Evolutionary conservation across 2,113 vertebrate genomes (phyloP).

Genomic region (Andinoacara biseriatus): DNA sequence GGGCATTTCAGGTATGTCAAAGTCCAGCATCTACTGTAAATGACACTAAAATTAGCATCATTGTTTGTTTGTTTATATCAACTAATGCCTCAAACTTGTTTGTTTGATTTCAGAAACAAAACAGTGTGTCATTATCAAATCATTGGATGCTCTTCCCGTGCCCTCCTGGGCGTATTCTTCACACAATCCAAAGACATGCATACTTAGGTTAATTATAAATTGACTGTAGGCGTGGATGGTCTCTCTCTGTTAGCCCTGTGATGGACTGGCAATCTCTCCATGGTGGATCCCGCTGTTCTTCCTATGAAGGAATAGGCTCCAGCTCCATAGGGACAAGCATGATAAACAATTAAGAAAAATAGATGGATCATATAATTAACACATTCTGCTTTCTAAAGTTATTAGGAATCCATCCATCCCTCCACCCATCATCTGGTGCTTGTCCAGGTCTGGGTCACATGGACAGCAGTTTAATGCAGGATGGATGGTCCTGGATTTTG

Average conservation of each 20-base stretch:
- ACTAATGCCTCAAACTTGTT: too few species aligned
- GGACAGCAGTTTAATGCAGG: background rate
- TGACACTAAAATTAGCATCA: background rate
- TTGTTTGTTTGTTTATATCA: too few species aligned
- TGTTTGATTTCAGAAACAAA: accelerated
- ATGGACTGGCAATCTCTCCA: background rate
- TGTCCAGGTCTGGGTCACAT: background rate
- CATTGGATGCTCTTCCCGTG: accelerated
- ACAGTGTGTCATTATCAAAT: background rate
- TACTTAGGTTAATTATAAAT: background rate
- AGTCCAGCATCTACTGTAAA: background rate
- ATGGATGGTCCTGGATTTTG: too few species aligned
- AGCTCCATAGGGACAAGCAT: background rate
- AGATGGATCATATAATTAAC: background rate
- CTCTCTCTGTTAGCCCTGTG: background rate
- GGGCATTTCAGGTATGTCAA: background rate
- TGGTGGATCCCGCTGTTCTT: background rate
- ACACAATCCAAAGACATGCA: background rate
- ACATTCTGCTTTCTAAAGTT: background rate
- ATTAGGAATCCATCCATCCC: background rate
- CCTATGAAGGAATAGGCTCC: background rate
- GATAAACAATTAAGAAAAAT: background rate
- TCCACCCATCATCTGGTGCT: background rate
- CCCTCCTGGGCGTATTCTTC: background rate
- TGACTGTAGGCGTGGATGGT: background rate